phyloP scores from a whole-genome alignment of 2,797 vertebrate species.

The Numenius phaeopus region DNA sequence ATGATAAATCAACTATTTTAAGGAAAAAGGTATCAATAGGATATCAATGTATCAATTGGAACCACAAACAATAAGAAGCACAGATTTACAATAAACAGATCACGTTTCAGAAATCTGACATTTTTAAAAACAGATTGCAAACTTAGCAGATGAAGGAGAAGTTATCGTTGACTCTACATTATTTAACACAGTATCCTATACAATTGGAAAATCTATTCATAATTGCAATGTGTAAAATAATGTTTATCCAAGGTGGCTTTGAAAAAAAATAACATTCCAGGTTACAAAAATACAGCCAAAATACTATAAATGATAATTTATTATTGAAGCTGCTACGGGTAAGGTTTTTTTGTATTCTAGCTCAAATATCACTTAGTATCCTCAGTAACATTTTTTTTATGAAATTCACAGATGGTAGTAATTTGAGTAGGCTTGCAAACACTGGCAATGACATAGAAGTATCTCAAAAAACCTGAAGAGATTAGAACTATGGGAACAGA shows the following conservation, averaged over 20 bases:
- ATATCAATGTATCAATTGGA: background rate
- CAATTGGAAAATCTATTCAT: background rate
- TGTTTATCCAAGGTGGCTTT: background rate
- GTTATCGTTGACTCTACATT: background rate
- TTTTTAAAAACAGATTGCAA: background rate
- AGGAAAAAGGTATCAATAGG: background rate
- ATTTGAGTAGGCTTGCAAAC: background rate
- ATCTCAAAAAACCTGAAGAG: background rate
- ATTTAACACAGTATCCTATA: background rate
- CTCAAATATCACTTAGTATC: background rate
- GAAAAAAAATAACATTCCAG: background rate
- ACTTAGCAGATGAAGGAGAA: background rate
- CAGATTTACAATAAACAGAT: background rate
- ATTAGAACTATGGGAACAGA: background rate
- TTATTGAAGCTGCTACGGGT: background rate
- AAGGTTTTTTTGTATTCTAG: background rate
- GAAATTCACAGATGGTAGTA: background rate
- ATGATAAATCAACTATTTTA: background rate
- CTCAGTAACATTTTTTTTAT: background rate
- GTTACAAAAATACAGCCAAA: background rate
- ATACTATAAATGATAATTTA: background rate
- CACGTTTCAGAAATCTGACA: background rate
- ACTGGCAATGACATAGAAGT: background rate
- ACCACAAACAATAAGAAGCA: background rate
- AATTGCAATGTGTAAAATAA: background rate